Evolutionary conservation across 2,888 invertebrate genomes (phyloP), one percentile per base, ranked within the genome.

Genomic region (Caenorhabditis afra): DNA sequence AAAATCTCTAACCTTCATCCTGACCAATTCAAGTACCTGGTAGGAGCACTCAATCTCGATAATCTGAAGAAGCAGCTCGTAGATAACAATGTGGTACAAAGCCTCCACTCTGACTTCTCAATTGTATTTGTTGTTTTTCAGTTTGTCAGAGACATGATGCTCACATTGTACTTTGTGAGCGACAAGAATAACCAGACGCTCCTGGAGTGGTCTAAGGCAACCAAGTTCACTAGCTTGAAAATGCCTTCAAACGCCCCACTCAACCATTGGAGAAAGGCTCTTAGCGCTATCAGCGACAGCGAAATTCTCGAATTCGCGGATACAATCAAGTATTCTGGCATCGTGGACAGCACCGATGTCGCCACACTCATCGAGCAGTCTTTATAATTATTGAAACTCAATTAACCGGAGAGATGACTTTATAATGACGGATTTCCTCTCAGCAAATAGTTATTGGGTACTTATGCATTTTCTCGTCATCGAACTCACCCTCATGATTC

Each of bases 111-210:
- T 23, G 3, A 3, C 5, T 2, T n/a, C 1, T 39, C 20, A 11
- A 11, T 16, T 45, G 14, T 7, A 14, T 20, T 0, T 18, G 7
- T 29, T 29, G n/a, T 0, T 20, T 84, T 85, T 75, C 71, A 85
- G 85, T 79, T 86, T 14, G 66, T 77, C 23, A 66, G 85, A 16
- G 85, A 86, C 45, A 53, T 85, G 45, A 68, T 86, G 61, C 70
- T 82, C 5, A 77, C 78, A 1, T 64, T 83, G 44, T 53, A 82
- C 41, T 58, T 79, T 35, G 59, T 81, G 10, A 83, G 83, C 52
- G 68, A 76, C 10, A 59, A 50, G 14, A 74, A 77, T n/a, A 80
- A 77, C 7, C 79, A 79, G 29, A 49, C 29, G 20, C 45, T 79
- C 39, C 12, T 82, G 39, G 64, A 71, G n/a, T 79, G 74, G 75